phyloP scores from a whole-genome alignment of 2,888 invertebrate genomes.

The Napeogenes sylphis region DNA sequence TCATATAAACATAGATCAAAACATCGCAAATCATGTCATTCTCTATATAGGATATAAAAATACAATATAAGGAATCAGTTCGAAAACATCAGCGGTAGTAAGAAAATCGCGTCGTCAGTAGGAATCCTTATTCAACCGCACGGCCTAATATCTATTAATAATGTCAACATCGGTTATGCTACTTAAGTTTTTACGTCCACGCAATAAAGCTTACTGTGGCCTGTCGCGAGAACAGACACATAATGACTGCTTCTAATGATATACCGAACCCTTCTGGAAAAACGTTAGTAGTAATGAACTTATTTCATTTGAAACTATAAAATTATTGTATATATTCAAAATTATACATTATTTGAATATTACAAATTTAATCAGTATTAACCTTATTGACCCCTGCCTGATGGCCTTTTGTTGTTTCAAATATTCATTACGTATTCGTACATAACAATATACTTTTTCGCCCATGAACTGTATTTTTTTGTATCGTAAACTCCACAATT shows the following conservation, averaged over 20 bases:
- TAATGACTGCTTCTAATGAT: slow-evolving; percentile 23
- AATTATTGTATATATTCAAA: slow-evolving; percentile 1
- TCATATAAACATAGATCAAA: no score
- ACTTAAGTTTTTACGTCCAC: slow-evolving; percentile 23
- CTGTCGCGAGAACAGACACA: slow-evolving; percentile 12
- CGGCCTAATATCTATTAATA: slow-evolving; percentile 27
- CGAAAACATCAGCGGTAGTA: background rate
- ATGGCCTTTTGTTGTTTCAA: background rate
- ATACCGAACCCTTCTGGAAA: slow-evolving; percentile 18
- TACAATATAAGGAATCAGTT: no score
- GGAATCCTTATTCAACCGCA: slow-evolving; percentile 20
- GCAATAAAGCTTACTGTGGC: slow-evolving; percentile 24
- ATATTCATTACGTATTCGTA: background rate
- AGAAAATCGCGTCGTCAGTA: slow-evolving; percentile 13
- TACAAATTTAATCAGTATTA: slow-evolving; percentile 2
- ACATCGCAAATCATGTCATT: no score
- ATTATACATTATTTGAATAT: background rate
- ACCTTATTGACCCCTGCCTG: background rate
- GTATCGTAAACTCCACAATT: no score
- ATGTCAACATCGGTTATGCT: slow-evolving; percentile 24
- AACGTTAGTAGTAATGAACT: slow-evolving; percentile 11
- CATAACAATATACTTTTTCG: background rate
- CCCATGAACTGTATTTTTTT: no score
- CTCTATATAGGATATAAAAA: no score
- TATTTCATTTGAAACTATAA: slow-evolving; percentile 4